A percentile compares a stretch with the other conserved stretches of the same genome.
Conservation (phyloP, 2,888 invertebrate genomes). For the Drosophila tanythrix region DNA sequence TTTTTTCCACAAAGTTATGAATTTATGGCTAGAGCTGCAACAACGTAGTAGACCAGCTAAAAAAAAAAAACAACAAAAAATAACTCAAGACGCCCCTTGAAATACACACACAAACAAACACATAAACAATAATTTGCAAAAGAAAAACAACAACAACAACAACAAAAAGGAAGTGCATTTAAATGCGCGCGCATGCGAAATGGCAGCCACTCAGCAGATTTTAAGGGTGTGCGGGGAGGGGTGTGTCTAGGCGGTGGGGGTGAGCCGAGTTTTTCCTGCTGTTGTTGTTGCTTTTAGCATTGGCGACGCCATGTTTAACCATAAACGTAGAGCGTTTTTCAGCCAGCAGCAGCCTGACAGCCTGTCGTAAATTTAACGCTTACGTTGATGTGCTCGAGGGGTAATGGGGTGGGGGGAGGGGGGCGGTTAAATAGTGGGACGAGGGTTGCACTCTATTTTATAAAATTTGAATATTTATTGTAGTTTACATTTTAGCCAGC, state of each 20-base stretch:
- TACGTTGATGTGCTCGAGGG: constrained; percentile 46
- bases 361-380: constrained; percentile 80
- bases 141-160: constrained; percentile 36
- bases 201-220: constrained; percentile 44
- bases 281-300: constrained; percentile 16
- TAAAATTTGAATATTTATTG: constrained; percentile 76
- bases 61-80: not conserved
- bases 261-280: not conserved
- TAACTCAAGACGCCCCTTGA: constrained; percentile 43
- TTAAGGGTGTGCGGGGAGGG: not conserved
- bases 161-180: constrained; percentile 76
- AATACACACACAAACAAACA: constrained; percentile 32
- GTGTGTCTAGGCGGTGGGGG: not conserved
- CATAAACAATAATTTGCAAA: constrained; percentile 58
- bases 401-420: not conserved
- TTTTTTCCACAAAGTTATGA: constrained; percentile 81
- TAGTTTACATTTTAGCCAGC: constrained; percentile 55
- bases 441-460: constrained; percentile 8
- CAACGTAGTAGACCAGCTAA: constrained; percentile 42
- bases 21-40: constrained; percentile 71
- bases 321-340: constrained; percentile 62
- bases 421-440: not conserved
- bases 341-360: constrained; percentile 26
- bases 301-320: constrained; percentile 64
- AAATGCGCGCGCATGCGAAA: constrained; percentile 81